These are phyloP conservation scores for Gobionotothen gibberifrons DNA, from an alignment of 2,797 vertebrate genomes.

Conservation along the genomic window DNA sequence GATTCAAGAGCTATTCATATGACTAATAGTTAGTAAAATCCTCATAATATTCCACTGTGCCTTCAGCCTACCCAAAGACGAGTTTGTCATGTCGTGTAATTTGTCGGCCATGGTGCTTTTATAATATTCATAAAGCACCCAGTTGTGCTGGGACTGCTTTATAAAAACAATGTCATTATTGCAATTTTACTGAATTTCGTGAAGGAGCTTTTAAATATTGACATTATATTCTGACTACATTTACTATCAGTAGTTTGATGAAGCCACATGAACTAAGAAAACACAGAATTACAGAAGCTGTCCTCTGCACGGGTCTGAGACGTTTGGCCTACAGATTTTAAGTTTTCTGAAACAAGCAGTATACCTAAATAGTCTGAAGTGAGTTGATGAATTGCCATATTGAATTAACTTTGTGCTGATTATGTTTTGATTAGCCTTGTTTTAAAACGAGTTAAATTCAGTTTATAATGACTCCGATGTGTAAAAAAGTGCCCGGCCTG, in stretches of 20 bases:
- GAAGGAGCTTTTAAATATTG: conserved; percentile 5
- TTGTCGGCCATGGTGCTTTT: conserved; percentile 4
- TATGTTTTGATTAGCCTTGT: not conserved
- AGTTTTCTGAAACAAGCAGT: conserved; percentile 14
- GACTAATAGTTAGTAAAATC: not conserved
- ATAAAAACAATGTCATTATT: conserved; percentile 1
- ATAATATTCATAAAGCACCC: conserved; percentile 22
- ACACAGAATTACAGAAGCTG: not conserved
- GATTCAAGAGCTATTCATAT: not conserved
- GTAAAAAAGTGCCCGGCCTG: conserved; percentile 10
- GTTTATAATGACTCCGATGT: conserved; percentile 28
- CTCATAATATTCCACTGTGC: not conserved
- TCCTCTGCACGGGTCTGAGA: not conserved
- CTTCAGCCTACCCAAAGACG: not conserved
- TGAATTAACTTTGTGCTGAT: conserved; percentile 2
- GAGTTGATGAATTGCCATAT: not conserved
- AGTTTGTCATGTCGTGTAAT: conserved; percentile 19
- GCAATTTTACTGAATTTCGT: conserved; percentile 3
- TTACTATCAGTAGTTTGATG: not conserved
- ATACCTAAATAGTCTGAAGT: not conserved
- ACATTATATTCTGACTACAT: not conserved
- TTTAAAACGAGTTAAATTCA: conserved; percentile 3
- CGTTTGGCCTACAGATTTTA: conserved; percentile 14
- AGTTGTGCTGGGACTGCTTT: conserved; percentile 9
- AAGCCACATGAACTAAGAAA: not conserved